A percentile compares a stretch with the other conserved stretches of the same genome.
Conservation (phyloP, 1,140 invertebrate genomes). For the Hycleus cichorii region DNA sequence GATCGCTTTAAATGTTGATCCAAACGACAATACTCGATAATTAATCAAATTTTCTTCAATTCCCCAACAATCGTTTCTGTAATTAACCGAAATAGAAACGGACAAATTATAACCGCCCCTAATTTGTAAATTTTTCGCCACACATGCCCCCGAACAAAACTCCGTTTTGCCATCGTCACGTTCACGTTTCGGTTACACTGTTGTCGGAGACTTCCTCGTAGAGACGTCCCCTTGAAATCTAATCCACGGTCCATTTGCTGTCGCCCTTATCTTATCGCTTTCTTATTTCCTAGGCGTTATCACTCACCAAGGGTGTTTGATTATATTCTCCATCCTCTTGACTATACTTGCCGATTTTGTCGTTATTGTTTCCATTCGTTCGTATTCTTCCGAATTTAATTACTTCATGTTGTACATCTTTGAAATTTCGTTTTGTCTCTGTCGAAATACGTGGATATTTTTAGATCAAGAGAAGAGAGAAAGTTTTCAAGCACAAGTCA, state of each 20-base stretch:
- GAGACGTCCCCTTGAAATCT: conserved; percentile 4
- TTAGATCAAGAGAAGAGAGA: conserved; percentile 10
- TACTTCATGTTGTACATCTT: conserved; percentile 11
- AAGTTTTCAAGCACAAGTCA: conserved; percentile 6
- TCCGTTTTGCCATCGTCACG: no score
- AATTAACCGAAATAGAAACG: no score
- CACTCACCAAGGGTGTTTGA: background rate
- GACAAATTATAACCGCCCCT: no score
- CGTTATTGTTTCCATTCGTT: conserved; percentile 5
- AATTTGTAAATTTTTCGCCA: no score
- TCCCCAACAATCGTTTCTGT: no score
- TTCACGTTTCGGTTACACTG: conserved; percentile 3
- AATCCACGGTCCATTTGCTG: conserved; percentile 13
- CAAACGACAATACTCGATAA: no score
- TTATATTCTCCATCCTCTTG: background rate
- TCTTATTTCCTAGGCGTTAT: conserved; percentile 11
- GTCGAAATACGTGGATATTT: background rate
- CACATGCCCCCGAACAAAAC: no score
- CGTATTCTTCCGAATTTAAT: conserved; percentile 9
- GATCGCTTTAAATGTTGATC: no score
- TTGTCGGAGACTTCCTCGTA: background rate
- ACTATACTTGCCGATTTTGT: conserved; percentile 1
- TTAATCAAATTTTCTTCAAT: no score
- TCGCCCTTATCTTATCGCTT: conserved; percentile 10
- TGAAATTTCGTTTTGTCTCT: background rate